Base-by-base conservation (phyloP, 2,797 vertebrate species). In the Macrochelys suwanniensis region DNA sequence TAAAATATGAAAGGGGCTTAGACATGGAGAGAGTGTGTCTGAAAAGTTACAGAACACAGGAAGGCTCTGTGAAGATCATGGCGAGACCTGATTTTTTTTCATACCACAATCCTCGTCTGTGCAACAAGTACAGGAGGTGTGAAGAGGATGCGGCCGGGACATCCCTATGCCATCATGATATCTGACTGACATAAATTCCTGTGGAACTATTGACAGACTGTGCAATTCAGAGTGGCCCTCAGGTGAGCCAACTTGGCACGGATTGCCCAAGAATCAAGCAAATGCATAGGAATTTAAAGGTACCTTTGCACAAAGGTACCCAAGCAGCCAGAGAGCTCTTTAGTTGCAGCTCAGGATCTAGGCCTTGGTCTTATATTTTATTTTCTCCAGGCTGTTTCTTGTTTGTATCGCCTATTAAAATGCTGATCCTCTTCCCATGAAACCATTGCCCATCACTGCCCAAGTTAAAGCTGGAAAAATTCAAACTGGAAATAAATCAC, bases 121-220 rank as follows among this genome's bases (percentile, higher is more conserved):
- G 71, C 54, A 96, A 94, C 90, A 78, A 90, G 12, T 76, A 76
- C 8, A 71, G 37, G 17, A 26, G 37, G 92, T 87, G n/a, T 13
- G 16, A 85, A 96, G 26, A 83, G 65, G 53, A 49, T 65, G 51
- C 80, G 86, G 85, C 33, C 45, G 89, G 61, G 53, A 89, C 90
- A 81, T 95, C 79, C 94, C 89, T 92, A 88, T 92, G 94, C 88
- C 85, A 17, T 79, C 77, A 25, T 96, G 88, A 92, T 90, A 80
- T 91, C 76, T 84, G 68, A 51, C 91, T 97, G 82, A 89, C 90
- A 87, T 83, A 95, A 93, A 54, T 61, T 15, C 5, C 53, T 80
- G 84, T 81, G 65, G 45, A 92, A 89, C 33, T 83, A 89, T 92
- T 95, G 78, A 45, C 79, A 87, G 81, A 61, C 59, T 61, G 50